These are phyloP conservation scores for Notothenia rossii DNA, from an alignment of 2,113 vertebrate species.

Conservation along the genomic window DNA sequence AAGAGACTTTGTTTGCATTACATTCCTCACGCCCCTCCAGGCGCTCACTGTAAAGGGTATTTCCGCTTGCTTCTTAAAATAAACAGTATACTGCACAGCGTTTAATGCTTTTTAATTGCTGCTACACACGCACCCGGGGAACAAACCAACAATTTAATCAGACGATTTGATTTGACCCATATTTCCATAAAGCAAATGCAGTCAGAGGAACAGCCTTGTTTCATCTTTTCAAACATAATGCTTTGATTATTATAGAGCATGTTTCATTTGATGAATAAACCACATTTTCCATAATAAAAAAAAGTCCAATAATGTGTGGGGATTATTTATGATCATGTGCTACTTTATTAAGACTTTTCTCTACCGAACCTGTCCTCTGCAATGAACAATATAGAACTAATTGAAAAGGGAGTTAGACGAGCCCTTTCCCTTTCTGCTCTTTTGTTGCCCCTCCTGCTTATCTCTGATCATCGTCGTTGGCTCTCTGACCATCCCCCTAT, in stretches of 20 bases:
- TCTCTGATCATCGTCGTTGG: conserved; percentile 39
- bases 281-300: conserved; percentile 60
- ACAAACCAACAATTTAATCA: conserved; percentile 24
- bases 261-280: conserved; percentile 53
- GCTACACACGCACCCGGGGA: neutral
- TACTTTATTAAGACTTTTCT: conserved; percentile 35
- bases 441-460: conserved; percentile 34
- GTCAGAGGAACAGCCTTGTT: conserved; percentile 7
- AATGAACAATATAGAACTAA: conserved; percentile 42
- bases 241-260: conserved; percentile 24
- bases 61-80: conserved; percentile 42
- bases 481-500: conserved; percentile 14
- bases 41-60: conserved; percentile 43
- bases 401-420: conserved; percentile 48
- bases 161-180: conserved; percentile 10
- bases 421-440: conserved; percentile 40
- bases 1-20: conserved; percentile 55
- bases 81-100: conserved; percentile 25
- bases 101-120: conserved; percentile 24
- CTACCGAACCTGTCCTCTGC: conserved; percentile 32
- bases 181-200: conserved; percentile 31
- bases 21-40: conserved; percentile 50
- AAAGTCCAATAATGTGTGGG: conserved; percentile 43
- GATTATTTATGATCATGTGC: conserved; percentile 55
- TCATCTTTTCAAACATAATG: conserved; percentile 12